Conservation (phyloP, 35 echinoderm and acorn worm species). For the Holothuria glaberrima region DNA sequence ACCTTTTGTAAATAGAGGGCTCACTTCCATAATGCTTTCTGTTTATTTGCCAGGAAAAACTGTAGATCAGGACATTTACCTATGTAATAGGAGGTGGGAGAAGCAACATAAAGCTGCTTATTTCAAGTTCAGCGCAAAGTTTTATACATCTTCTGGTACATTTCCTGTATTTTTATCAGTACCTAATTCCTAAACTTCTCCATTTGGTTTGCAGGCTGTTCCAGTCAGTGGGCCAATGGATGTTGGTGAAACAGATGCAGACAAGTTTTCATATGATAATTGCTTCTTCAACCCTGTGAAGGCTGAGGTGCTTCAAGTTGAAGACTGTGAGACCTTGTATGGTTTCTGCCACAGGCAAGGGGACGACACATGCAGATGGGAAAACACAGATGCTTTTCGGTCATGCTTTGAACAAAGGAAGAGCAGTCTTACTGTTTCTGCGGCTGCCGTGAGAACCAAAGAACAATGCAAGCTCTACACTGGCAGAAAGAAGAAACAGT, state of each 20-base stretch:
- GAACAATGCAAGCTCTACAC: background rate
- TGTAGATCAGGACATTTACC: no score
- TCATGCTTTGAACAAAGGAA: background rate
- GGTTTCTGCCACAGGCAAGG: background rate
- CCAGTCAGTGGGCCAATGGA: background rate
- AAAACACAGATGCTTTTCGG: background rate
- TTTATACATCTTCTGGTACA: no score
- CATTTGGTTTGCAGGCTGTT: background rate
- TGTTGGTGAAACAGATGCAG: background rate
- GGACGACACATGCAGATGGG: background rate
- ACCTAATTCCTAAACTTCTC: background rate
- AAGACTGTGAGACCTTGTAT: background rate
- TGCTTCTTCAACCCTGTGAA: slow-evolving; percentile 7
- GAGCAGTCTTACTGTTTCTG: background rate
- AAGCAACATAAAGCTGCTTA: no score
- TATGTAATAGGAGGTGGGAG: no score
- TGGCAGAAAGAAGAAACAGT: background rate
- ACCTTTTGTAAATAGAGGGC: no score
- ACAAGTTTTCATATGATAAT: background rate
- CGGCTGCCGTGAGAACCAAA: background rate
- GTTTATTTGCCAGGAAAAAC: no score
- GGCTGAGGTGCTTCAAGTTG: background rate
- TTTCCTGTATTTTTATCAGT: no score
- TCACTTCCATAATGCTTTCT: no score
- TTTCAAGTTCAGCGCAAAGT: no score